Percentiles rank a stretch among this genome's conserved stretches.
Evolutionary conservation across 2,113 vertebrate species (phyloP).

Genomic region (Muntiacus reevesi): DNA sequence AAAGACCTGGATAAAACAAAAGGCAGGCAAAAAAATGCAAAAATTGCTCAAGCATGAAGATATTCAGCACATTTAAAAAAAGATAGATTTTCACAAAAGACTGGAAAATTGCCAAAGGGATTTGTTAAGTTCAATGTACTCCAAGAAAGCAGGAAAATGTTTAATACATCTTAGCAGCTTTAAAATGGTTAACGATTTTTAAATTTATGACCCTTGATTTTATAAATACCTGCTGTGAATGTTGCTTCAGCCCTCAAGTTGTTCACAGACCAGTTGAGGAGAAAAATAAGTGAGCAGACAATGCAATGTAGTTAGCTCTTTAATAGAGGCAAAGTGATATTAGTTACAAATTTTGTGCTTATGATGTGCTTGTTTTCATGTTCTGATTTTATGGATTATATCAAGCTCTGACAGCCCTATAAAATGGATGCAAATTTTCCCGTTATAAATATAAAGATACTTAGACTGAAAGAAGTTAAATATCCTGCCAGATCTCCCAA

Average conservation of each 20-base stretch:
- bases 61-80: not conserved
- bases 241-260: not conserved
- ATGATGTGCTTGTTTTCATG: not conserved
- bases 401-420: not conserved
- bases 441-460: not conserved
- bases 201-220: not conserved
- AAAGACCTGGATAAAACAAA: not conserved
- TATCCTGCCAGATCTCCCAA: not conserved
- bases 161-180: not conserved
- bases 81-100: not conserved
- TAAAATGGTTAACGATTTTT: not conserved
- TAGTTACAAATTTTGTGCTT: not conserved
- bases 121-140: not conserved
- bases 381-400: not conserved
- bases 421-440: not conserved
- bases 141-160: not conserved
- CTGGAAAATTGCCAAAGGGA: not conserved
- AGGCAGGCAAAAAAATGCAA: not conserved
- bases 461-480: not conserved
- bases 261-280: not conserved
- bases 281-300: not conserved
- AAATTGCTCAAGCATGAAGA: not conserved
- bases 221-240: not conserved
- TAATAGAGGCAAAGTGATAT: not conserved
- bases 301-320: not conserved